Evolutionary conservation across 2,797 vertebrate genomes (phyloP).

Genomic region (Gouania willdenowi): DNA sequence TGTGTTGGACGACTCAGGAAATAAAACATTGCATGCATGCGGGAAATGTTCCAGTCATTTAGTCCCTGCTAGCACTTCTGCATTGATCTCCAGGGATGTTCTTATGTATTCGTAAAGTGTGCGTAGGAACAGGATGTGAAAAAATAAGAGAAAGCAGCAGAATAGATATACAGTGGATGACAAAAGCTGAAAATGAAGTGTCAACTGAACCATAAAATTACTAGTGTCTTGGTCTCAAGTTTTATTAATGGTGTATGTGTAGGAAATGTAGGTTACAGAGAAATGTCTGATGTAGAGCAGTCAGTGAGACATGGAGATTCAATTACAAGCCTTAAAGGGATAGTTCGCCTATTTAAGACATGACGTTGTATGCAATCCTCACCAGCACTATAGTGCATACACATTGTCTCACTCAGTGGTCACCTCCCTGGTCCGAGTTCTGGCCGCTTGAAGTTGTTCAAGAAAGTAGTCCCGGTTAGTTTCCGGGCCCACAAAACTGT

Average conservation of each 20-base stretch:
- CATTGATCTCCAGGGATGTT: background rate
- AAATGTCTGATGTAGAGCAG: background rate
- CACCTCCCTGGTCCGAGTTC: too few species aligned
- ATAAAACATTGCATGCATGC: background rate
- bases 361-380: too few species aligned
- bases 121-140: background rate
- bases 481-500: too few species aligned
- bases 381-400: too few species aligned
- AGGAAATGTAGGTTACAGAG: background rate
- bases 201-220: conserved; percentile 12
- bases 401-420: too few species aligned
- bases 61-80: background rate
- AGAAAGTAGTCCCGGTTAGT: too few species aligned
- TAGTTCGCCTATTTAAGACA: too few species aligned
- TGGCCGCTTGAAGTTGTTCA: too few species aligned
- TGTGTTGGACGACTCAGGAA: too few species aligned
- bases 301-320: background rate
- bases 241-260: background rate
- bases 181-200: background rate
- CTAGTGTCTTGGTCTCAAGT: conserved; percentile 2
- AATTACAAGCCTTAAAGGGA: too few species aligned
- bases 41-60: conserved; percentile 2
- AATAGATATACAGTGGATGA: background rate
- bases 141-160: background rate
- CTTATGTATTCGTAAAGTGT: background rate